Evolutionary conservation across 2,797 vertebrate genomes (phyloP), one percentile per base, ranked within the genome.

Genomic region (Acanthurus lineatus): DNA sequence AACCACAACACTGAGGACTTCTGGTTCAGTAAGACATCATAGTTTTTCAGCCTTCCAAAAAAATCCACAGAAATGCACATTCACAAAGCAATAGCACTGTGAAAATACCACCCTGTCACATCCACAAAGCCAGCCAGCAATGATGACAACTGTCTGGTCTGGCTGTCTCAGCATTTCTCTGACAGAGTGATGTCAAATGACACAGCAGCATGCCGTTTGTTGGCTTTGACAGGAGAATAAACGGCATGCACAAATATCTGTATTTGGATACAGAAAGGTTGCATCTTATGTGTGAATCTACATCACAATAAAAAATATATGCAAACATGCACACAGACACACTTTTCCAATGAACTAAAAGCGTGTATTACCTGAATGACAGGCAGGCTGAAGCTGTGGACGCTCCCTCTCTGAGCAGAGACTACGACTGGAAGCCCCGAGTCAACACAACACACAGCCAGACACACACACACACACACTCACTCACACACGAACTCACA

Each of bases 351-450:
- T 42, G 9, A 79, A 81, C 35, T 25, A 78, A 86, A 87, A 80
- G 58, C 48, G 1, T 32, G n/a, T 17, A 71, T 92, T 94, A 92
- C 92, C 91, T 90, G 84, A 61, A 44, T 49, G 63, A 78, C 56
- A 74, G 61, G 63, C 79, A 65, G 79, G 58, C 52, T 56, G 81
- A 64, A 38, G 89, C 81, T 64, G 83, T 77, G 83, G 48, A 71
- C 0, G 76, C 69, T 82, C 80, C 76, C 70, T 86, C 83, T 83
- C 69, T 77, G 76, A 85, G 86, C 79, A 63, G 69, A 90, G 77
- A 76, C 85, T 74, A 57, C 57, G 81, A 90, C 84, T 92, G 80
- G 80, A 88, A 90, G 79, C 88, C 54, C 81, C 0, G 81, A 92
- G 82, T 89, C 84, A 87, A 83, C 0, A 62, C 76, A 68, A 48